These are phyloP conservation scores for Anoncus sp. DNA, from an alignment of 2,888 invertebrate species.

Conservation along the genomic window DNA sequence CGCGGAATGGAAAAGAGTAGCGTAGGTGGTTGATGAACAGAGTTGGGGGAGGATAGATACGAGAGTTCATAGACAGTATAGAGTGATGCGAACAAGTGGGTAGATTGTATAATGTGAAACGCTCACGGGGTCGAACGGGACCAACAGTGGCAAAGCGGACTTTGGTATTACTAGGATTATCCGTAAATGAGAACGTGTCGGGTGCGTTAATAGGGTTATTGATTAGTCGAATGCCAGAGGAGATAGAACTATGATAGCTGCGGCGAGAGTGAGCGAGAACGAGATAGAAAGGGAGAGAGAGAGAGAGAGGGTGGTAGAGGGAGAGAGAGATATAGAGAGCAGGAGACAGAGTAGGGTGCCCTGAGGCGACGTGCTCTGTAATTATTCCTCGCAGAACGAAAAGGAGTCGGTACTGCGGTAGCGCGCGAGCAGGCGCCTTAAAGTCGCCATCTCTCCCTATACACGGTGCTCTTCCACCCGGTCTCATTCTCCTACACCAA, in stretches of 20 bases:
- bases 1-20: constrained; percentile 16
- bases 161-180: constrained; percentile 66
- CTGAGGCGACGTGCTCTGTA: constrained; percentile 70
- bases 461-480: constrained; percentile 42
- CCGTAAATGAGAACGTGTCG: constrained; percentile 72
- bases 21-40: constrained; percentile 40
- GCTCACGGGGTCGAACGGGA: constrained; percentile 56
- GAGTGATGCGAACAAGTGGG: constrained; percentile 57
- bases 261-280: constrained; percentile 34
- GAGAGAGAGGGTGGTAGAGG: constrained; percentile 23
- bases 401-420: constrained; percentile 72
- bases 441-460: constrained; percentile 69
- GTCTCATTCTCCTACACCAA: constrained; percentile 53
- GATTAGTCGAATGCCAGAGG: constrained; percentile 71
- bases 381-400: constrained; percentile 73
- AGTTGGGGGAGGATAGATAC: constrained; percentile 12
- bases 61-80: constrained; percentile 32
- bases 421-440: constrained; percentile 70
- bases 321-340: constrained; percentile 18
- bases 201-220: constrained; percentile 74
- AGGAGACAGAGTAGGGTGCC: constrained; percentile 48
- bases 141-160: constrained; percentile 63
- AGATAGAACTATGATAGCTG: constrained; percentile 51
- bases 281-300: constrained; percentile 23
- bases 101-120: constrained; percentile 55